Evolutionary conservation across 2,113 vertebrate genomes (phyloP).

Genomic region (Morphnarchus princeps): DNA sequence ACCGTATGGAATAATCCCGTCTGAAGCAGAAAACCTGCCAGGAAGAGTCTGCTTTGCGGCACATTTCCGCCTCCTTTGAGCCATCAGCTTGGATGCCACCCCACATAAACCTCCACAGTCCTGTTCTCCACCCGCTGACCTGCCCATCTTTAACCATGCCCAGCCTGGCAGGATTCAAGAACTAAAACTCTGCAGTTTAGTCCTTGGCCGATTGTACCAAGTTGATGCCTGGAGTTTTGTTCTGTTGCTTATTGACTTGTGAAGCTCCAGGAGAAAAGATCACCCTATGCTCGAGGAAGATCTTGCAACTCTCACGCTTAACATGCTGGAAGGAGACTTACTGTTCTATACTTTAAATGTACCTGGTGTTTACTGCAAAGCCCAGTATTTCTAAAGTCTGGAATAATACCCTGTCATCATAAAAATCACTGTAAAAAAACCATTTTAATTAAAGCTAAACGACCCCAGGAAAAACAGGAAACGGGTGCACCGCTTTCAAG

Average conservation of each 20-base stretch:
- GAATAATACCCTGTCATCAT: not conserved
- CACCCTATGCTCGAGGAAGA: not conserved
- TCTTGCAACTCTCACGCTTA: not conserved
- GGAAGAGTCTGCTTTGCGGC: not conserved
- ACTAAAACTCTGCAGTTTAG: not conserved
- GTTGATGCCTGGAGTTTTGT: not conserved
- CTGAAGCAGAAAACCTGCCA: not conserved
- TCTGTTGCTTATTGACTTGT: not conserved
- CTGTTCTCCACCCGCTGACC: not conserved
- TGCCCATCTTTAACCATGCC: not conserved
- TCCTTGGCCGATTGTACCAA: not conserved
- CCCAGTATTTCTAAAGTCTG: not conserved
- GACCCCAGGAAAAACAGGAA: slow-evolving; percentile 46
- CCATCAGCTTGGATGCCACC: not conserved
- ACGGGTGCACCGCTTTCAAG: not conserved
- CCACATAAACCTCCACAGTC: not conserved
- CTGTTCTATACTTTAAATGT: not conserved
- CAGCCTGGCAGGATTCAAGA: not conserved
- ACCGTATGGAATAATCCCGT: not conserved
- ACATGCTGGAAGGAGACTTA: not conserved
- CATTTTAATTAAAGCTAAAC: not conserved
- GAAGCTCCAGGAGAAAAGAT: not conserved
- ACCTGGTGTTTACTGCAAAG: not conserved
- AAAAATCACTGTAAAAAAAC: not conserved
- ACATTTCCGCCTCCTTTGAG: not conserved